A percentile compares a stretch with the other conserved stretches of the same genome.
Conservation (phyloP, 1,140 invertebrate genomes). For the Coptotermes formosanus region DNA sequence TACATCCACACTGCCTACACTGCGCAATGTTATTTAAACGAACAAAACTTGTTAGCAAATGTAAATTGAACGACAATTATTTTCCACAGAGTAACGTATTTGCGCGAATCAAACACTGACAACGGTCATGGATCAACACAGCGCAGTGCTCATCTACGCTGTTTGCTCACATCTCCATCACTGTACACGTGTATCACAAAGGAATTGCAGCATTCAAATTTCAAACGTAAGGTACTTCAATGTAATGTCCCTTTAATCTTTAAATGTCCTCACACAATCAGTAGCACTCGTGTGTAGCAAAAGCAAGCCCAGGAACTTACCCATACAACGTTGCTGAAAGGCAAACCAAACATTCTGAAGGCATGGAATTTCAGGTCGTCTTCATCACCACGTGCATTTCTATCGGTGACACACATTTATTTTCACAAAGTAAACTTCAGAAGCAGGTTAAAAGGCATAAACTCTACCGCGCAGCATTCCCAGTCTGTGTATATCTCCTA, state of each 20-base stretch:
- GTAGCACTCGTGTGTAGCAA: background rate
- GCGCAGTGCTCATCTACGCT: too few relatives aligned
- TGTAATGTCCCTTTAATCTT: background rate
- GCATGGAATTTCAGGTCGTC: background rate
- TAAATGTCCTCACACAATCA: background rate
- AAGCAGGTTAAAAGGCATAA: background rate
- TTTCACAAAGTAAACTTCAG: background rate
- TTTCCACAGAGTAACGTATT: too few relatives aligned
- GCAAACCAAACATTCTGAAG: background rate
- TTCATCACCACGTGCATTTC: background rate
- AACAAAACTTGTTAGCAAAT: too few relatives aligned
- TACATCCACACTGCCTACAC: too few relatives aligned
- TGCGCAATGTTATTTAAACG: too few relatives aligned
- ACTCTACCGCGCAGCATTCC: too few relatives aligned
- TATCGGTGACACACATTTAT: background rate
- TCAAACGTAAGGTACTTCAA: background rate
- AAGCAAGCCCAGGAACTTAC: background rate
- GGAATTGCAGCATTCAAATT: background rate
- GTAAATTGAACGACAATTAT: too few relatives aligned
- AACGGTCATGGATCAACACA: too few relatives aligned
- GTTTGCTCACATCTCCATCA: too few relatives aligned
- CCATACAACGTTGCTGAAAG: background rate
- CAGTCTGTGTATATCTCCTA: too few relatives aligned
- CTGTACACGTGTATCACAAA: too few relatives aligned
- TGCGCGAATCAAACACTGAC: too few relatives aligned